Conservation (phyloP, 2,797 vertebrate genomes). For the Sylvilagus floridanus region DNA sequence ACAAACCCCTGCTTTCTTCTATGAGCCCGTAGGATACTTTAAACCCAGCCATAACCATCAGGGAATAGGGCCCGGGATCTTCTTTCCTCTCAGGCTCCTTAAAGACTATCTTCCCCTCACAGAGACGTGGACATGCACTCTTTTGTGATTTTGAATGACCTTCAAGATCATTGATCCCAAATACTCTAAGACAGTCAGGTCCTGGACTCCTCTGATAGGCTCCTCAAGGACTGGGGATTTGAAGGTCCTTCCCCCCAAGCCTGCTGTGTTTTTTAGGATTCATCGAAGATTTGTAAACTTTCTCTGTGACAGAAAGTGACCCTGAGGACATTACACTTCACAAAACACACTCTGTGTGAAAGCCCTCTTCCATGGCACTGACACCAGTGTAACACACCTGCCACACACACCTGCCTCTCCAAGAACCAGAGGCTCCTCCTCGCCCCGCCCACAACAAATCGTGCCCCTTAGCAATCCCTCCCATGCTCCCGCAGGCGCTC, state of each 20-base stretch:
- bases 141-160: constrained; percentile 64
- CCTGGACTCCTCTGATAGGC: not conserved
- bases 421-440: not conserved
- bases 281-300: constrained; percentile 37
- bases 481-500: not conserved
- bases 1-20: constrained; percentile 42
- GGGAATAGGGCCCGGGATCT: not conserved
- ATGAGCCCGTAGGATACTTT: not conserved
- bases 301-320: not conserved
- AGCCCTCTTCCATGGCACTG: not conserved
- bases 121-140: not conserved
- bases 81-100: not conserved
- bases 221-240: constrained; percentile 6
- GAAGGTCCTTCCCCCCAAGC: not conserved
- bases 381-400: constrained; percentile 2
- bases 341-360: not conserved
- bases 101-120: not conserved
- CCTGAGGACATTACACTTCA: not conserved
- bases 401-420: not conserved
- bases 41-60: constrained; percentile 1
- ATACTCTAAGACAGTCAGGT: not conserved
- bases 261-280: not conserved
- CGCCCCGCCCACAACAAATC: not conserved
- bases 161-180: constrained; percentile 60
- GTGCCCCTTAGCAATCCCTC: not conserved